phyloP scores from a whole-genome alignment of 2,113 vertebrate genomes.

The Coturnix japonica region DNA sequence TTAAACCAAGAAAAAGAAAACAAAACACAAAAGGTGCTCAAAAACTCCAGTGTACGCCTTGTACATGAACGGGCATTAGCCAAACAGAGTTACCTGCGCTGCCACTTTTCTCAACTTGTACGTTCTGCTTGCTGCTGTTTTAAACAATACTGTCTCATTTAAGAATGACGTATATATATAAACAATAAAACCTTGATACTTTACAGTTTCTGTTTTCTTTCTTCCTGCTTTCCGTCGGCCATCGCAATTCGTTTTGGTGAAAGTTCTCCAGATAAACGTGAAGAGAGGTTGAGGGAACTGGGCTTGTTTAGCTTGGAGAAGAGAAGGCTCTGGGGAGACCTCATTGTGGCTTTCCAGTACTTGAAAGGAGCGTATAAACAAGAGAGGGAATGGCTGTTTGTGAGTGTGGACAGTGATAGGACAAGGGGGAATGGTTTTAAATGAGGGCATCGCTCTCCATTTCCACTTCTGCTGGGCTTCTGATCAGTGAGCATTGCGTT shows the following conservation, averaged over 20 bases:
- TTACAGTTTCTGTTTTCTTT: slow-evolving; percentile 24
- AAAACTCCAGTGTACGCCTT: slow-evolving; percentile 70
- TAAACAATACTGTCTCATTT: slow-evolving; percentile 69
- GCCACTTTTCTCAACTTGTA: slow-evolving; percentile 77
- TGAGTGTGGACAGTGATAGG: too few species aligned
- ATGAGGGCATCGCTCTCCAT: background rate
- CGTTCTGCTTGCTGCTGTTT: slow-evolving; percentile 80
- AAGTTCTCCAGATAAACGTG: background rate
- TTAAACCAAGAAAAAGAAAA: slow-evolving; percentile 75
- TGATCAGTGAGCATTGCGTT: fast-evolving
- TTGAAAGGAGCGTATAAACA: too few species aligned
- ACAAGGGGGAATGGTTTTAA: too few species aligned
- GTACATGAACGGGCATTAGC: slow-evolving; percentile 89
- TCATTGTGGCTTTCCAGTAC: too few species aligned
- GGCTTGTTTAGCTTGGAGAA: too few species aligned
- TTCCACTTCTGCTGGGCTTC: fast-evolving
- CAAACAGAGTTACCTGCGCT: slow-evolving; percentile 79
- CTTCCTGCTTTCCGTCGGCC: background rate
- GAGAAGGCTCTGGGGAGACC: too few species aligned
- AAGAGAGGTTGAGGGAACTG: too few species aligned
- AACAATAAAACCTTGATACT: slow-evolving; percentile 82
- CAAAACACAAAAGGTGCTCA: slow-evolving; percentile 77
- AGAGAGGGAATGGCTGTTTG: too few species aligned
- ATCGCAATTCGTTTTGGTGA: background rate
- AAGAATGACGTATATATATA: slow-evolving; percentile 62